phyloP scores from a whole-genome alignment of 2,888 invertebrate species.

The Nesidiocoris tenuis region DNA sequence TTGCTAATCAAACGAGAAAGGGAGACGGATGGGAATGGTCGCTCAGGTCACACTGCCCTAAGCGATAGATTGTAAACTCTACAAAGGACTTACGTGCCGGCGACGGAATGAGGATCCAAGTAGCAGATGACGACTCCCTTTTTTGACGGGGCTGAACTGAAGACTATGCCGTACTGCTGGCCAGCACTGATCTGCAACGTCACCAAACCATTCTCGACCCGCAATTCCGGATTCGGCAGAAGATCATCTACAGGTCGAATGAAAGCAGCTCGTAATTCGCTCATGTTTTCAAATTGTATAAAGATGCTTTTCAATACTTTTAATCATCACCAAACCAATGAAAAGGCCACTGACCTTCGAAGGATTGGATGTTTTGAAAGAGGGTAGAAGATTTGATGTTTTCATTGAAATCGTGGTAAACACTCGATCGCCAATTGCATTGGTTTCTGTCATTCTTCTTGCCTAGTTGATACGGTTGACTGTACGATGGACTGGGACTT shows the following conservation, averaged over 20 bases:
- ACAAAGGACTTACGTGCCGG: slow-evolving; percentile 48
- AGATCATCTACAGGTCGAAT: neutral
- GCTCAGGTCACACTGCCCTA: too few relatives aligned
- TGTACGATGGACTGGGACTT: slow-evolving; percentile 24
- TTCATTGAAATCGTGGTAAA: slow-evolving; percentile 39
- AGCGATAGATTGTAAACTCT: too few relatives aligned
- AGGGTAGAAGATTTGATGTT: slow-evolving; percentile 20
- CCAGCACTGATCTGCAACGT: slow-evolving; percentile 47
- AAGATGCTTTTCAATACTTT: too few relatives aligned
- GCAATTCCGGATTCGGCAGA: slow-evolving; percentile 40
- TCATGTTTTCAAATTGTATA: too few relatives aligned
- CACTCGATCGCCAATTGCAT: slow-evolving; percentile 3
- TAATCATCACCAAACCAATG: too few relatives aligned
- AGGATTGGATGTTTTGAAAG: slow-evolving; percentile 11
- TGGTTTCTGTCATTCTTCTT: slow-evolving; percentile 4
- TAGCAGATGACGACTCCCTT: slow-evolving; percentile 49
- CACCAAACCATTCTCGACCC: slow-evolving; percentile 48
- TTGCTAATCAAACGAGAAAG: too few relatives aligned
- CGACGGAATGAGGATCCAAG: slow-evolving; percentile 50
- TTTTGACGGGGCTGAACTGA: slow-evolving; percentile 51
- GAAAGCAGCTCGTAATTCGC: too few relatives aligned
- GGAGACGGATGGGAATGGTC: too few relatives aligned
- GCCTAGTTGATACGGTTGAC: slow-evolving; percentile 14
- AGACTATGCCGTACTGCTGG: slow-evolving; percentile 46
- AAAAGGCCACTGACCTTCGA: slow-evolving; percentile 19